Evolutionary conservation across 2,113 vertebrate genomes (phyloP).

Genomic region (Zingel zingel): DNA sequence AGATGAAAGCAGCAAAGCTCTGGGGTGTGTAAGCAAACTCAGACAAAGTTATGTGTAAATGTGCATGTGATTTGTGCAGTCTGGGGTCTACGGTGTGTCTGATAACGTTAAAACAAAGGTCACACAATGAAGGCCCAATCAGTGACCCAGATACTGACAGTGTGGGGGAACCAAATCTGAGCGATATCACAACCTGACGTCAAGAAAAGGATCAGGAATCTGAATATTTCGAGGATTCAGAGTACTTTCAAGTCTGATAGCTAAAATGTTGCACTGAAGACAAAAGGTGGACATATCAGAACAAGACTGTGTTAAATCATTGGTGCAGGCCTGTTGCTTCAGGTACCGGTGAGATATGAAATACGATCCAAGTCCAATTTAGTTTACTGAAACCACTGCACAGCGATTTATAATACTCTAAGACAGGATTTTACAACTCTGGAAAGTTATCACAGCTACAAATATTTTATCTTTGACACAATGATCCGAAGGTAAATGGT

Average conservation of each 20-base stretch:
- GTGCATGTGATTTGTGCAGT: slow-evolving; percentile 35
- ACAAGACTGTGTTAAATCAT: slow-evolving; percentile 15
- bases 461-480: too few relatives aligned
- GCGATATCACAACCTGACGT: slow-evolving; percentile 54
- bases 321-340: too few relatives aligned
- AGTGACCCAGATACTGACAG: slow-evolving; percentile 19
- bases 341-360: too few relatives aligned
- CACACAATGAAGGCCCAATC: slow-evolving; percentile 10
- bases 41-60: slow-evolving; percentile 35
- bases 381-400: too few relatives aligned
- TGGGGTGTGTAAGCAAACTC: slow-evolving; percentile 47
- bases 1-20: slow-evolving; percentile 55
- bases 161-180: slow-evolving; percentile 37
- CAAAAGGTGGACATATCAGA: slow-evolving; percentile 26
- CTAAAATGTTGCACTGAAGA: slow-evolving; percentile 26
- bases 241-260: slow-evolving; percentile 34
- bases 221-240: slow-evolving; percentile 29
- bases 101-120: slow-evolving; percentile 50
- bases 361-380: too few relatives aligned
- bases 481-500: background rate
- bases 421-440: background rate
- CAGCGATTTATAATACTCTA: background rate
- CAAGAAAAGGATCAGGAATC: slow-evolving; percentile 34
- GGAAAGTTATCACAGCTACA: background rate
- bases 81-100: slow-evolving; percentile 27